Percentiles rank a stretch among this genome's conserved stretches.
Conservation (phyloP, 2,797 vertebrate species). For the Bradypodion ventrale region DNA sequence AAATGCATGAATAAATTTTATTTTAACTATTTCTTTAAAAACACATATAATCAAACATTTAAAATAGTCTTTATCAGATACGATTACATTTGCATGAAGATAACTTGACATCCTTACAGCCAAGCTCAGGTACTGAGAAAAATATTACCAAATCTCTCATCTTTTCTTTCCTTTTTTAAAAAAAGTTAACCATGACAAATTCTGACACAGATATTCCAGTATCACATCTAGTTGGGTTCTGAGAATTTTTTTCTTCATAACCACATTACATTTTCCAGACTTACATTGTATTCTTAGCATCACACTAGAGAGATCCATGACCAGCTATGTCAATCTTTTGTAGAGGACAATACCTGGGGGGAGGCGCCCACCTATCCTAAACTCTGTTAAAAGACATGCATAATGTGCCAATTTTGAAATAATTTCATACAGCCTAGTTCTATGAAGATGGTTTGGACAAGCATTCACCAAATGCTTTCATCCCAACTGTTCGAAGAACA, state of each 20-base stretch:
- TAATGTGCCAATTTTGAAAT: not conserved
- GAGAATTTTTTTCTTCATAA: not conserved
- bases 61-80: not conserved
- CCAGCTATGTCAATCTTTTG: not conserved
- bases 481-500: not conserved
- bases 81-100: too few relatives aligned
- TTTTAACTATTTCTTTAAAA: conserved; percentile 2
- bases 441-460: not conserved
- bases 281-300: not conserved
- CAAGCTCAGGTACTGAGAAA: not conserved
- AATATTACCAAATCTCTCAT: not conserved
- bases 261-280: not conserved
- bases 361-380: not conserved
- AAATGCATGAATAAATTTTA: not conserved
- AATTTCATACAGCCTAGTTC: not conserved
- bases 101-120: not conserved
- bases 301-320: not conserved
- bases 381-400: not conserved
- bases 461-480: not conserved
- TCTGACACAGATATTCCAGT: not conserved
- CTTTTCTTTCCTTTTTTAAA: not conserved
- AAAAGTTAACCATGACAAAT: not conserved
- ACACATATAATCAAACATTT: not conserved
- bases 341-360: not conserved
- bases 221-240: not conserved